Evolutionary conservation across 2,113 vertebrate species (phyloP), one percentile per base, ranked within the genome.

Genomic region (Heteronetta atricapilla): DNA sequence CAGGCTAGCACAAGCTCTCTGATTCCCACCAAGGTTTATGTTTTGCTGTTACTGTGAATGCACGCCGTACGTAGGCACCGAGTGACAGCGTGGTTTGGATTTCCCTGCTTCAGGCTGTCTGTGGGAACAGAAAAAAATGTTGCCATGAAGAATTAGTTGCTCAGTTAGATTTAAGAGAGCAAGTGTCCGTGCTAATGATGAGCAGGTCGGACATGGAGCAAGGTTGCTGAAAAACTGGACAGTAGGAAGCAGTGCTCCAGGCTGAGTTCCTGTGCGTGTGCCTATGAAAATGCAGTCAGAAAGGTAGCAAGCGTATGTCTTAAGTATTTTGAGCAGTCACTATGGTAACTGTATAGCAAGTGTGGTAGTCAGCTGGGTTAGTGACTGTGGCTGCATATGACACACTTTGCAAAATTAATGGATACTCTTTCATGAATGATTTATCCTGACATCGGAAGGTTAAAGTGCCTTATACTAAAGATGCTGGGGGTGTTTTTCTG

Each of bases 321-420:
- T 60, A 92, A 87, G 92, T 94, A 87, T 90, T 86, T 74, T 81
- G 89, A 96, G 89, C 94, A 46, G 93, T 97, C 66, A 10, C 94
- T 95, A 83, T 97, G 94, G 97, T 78, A 96, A 95, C 97, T 12
- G 46, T 76, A 75, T 90, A 67, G 52, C 77, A 33, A 84, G 69
- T 55, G 70, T 83, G 68, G 91, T 86, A 96, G 90, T 93, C 92
- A 79, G 1, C 48, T 63, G 90, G 94, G 85, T 83, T 95, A 89
- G 90, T 33, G 73, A 95, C 93, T 87, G 60, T 91, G 86, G 81
- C 94, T 91, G 66, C 59, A 7, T 75, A 81, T 91, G 94, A 87
- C 76, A 94, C 92, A 40, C 63, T 95, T 94, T 89, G 93, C 89
- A 96, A 91, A 91, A 91, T 80, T 94, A 90, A 93, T 69, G 86